A percentile compares a stretch with the other conserved stretches of the same genome.
phyloP scores from a whole-genome alignment of 2,888 invertebrate genomes.

The Malthinus seriepunctatus region DNA sequence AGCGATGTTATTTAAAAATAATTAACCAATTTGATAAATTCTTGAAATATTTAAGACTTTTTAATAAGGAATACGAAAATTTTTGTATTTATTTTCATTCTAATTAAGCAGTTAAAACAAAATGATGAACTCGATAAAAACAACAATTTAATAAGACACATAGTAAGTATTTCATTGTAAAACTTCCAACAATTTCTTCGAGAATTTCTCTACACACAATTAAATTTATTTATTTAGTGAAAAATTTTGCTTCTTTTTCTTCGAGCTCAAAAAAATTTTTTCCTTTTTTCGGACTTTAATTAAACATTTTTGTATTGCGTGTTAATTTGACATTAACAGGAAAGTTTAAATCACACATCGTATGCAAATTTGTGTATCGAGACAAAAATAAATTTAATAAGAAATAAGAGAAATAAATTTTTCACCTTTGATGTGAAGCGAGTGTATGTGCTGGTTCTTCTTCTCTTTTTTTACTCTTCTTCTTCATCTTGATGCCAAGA shows the following conservation, averaged over 20 bases:
- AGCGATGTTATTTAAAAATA: no score
- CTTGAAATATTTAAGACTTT: no score
- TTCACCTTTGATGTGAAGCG: conserved; percentile 32
- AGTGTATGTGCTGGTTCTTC: neutral
- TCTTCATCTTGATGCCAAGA: conserved; percentile 19
- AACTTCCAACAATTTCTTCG: conserved; percentile 10
- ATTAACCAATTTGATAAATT: no score
- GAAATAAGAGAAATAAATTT: no score
- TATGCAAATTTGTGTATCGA: conserved; percentile 42
- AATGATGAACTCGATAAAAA: conserved; percentile 11
- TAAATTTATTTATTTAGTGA: neutral
- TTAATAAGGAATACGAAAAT: neutral
- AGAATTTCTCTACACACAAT: conserved; percentile 8
- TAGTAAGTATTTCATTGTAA: conserved; percentile 10
- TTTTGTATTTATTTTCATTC: conserved; percentile 4
- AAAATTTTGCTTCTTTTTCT: neutral
- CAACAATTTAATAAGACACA: conserved; percentile 20
- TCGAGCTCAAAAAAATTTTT: conserved; percentile 4
- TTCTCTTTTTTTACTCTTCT: neutral
- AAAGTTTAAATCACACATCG: conserved; percentile 42
- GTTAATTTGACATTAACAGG: conserved; percentile 46
- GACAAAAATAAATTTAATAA: no score
- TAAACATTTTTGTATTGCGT: conserved; percentile 37
- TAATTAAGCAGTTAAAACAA: conserved; percentile 25
- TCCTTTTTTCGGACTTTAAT: conserved; percentile 8